Percentiles rank a stretch among this genome's conserved stretches.
Evolutionary conservation across 2,797 vertebrate species (phyloP).

Genomic region (Adrianichthys oophorus): DNA sequence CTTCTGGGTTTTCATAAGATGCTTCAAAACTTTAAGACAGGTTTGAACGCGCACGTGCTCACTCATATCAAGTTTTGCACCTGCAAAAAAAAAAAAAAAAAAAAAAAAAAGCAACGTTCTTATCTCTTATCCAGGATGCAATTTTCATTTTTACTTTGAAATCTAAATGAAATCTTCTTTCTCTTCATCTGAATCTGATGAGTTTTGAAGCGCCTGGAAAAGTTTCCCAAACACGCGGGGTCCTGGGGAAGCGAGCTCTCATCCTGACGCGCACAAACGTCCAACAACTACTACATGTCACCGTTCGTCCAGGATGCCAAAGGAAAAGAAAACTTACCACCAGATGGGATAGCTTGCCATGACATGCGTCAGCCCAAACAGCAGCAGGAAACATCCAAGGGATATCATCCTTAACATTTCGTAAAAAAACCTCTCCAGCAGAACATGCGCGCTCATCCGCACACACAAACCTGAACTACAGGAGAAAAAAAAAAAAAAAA

Average conservation of each 20-base stretch:
- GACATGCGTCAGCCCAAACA: conserved; percentile 86
- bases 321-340: conserved; percentile 89
- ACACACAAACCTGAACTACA: conserved; percentile 56
- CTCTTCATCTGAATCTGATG: too few relatives aligned
- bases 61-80: conserved; percentile 45
- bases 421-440: conserved; percentile 64
- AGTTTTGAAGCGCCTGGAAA: too few relatives aligned
- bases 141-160: too few relatives aligned
- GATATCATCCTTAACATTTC: conserved; percentile 87
- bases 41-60: background rate
- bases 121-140: background rate
- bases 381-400: conserved; percentile 90
- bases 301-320: conserved; percentile 15
- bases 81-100: conserved; percentile 38
- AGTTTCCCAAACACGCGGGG: too few relatives aligned
- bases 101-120: conserved; percentile 8
- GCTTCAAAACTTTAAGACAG: background rate
- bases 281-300: background rate
- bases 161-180: too few relatives aligned
- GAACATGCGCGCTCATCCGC: conserved; percentile 67
- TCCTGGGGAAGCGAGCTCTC: too few relatives aligned
- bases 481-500: conserved; percentile 19
- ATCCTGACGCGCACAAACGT: too few relatives aligned
- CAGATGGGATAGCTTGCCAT: conserved; percentile 97
- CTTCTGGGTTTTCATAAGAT: too few relatives aligned